Percentiles rank a stretch among this genome's conserved stretches.
Conservation (phyloP, 2,888 invertebrate species). For the Pandemis corylana region DNA sequence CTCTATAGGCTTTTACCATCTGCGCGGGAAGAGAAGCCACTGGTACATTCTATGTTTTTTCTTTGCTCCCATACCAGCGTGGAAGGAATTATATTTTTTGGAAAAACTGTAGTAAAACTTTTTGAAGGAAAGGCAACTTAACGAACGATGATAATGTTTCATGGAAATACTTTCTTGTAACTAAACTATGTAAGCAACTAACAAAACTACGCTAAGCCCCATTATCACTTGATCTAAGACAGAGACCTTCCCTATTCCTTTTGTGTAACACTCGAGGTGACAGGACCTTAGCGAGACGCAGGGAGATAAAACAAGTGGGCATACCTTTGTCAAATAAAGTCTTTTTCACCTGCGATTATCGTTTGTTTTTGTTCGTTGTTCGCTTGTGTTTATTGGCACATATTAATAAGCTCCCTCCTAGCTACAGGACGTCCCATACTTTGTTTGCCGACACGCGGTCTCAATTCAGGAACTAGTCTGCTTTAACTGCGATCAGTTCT, state of each 20-base stretch:
- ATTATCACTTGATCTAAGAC: neutral
- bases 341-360: neutral
- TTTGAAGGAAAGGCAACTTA: neutral
- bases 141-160: neutral
- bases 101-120: no score
- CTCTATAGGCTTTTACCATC: no score
- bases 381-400: neutral
- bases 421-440: no score
- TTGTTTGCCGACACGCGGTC: no score
- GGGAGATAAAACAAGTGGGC: slow-evolving; percentile 27
- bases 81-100: no score
- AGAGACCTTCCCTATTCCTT: neutral
- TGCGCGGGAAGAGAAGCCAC: no score
- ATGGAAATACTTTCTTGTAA: neutral
- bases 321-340: neutral
- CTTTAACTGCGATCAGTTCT: no score
- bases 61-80: no score
- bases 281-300: slow-evolving; percentile 42
- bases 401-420: no score
- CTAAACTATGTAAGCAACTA: neutral
- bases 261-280: slow-evolving; percentile 28
- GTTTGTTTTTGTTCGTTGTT: neutral
- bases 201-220: neutral
- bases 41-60: no score
- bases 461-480: no score